Conservation (phyloP, 2,797 vertebrate species). For the Mionectes olivaceus region DNA sequence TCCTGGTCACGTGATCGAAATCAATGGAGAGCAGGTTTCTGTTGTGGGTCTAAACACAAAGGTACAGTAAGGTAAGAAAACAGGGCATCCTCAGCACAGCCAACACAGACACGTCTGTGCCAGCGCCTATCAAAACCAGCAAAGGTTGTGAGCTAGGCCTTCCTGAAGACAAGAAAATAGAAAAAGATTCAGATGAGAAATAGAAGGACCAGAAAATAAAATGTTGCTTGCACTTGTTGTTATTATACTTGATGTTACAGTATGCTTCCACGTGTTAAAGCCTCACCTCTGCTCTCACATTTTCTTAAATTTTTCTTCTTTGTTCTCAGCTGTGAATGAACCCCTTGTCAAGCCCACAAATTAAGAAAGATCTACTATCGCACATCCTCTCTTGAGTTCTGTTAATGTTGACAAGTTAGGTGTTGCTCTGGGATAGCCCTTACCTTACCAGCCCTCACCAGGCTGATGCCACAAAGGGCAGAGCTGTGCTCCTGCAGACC, state of each 20-base stretch:
- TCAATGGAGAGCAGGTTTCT: conserved; percentile 98
- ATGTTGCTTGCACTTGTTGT: not conserved
- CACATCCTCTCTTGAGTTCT: not conserved
- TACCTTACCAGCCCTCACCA: no score
- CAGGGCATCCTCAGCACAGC: not conserved
- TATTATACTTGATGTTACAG: not conserved
- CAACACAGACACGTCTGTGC: not conserved
- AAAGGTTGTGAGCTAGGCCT: not conserved
- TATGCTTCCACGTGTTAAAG: not conserved
- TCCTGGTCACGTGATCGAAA: conserved; percentile 92
- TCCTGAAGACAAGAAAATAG: not conserved
- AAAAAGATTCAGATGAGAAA: not conserved
- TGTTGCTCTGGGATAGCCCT: not conserved
- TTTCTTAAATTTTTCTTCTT: not conserved
- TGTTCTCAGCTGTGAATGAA: not conserved
- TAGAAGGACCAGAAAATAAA: not conserved
- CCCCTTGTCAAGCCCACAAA: not conserved
- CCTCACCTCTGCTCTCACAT: not conserved
- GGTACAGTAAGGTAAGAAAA: not conserved
- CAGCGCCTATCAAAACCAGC: not conserved
- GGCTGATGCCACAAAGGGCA: not conserved
- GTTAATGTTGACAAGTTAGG: not conserved
- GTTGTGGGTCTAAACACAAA: conserved; percentile 89
- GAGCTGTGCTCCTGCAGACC: not conserved
- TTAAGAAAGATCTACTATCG: not conserved